Percentiles rank a stretch among this genome's conserved stretches.
phyloP scores from a whole-genome alignment of 2,888 invertebrate genomes.

The Pediacus dermestoides region DNA sequence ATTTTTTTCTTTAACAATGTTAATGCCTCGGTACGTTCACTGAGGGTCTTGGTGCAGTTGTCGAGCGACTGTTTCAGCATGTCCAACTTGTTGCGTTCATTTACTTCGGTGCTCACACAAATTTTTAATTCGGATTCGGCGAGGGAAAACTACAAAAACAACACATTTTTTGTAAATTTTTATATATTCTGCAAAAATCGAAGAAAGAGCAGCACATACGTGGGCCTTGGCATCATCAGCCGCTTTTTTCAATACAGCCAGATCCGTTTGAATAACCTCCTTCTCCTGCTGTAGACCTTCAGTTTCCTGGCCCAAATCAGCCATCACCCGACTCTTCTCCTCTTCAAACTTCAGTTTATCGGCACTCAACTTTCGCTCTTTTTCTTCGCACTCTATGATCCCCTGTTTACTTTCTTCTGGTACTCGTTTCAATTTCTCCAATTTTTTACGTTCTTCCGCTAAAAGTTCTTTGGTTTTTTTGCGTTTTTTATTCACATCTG shows the following conservation, averaged over 20 bases:
- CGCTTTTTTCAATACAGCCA: conserved; percentile 65
- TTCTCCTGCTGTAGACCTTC: conserved; percentile 68
- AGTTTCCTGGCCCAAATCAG: conserved; percentile 64
- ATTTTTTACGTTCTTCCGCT: conserved; percentile 63
- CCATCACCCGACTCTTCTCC: conserved; percentile 59
- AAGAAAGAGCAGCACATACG: conserved; percentile 34
- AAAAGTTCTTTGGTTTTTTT: conserved; percentile 70
- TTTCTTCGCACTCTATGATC: conserved; percentile 53
- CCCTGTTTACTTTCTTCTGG: conserved; percentile 67
- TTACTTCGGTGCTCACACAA: conserved; percentile 63
- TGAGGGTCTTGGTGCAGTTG: conserved; percentile 47
- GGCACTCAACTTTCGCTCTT: conserved; percentile 53
- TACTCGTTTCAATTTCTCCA: conserved; percentile 60
- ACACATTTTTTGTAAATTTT: conserved; percentile 8
- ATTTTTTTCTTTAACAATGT: conserved; percentile 51
- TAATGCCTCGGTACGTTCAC: conserved; percentile 48
- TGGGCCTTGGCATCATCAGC: conserved; percentile 69
- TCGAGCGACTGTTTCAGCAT: conserved; percentile 52
- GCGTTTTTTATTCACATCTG: conserved; percentile 67
- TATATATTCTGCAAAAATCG: neutral
- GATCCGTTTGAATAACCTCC: conserved; percentile 62
- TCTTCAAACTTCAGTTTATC: conserved; percentile 58
- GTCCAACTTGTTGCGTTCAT: conserved; percentile 63
- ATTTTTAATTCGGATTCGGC: conserved; percentile 79
- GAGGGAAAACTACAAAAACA: conserved; percentile 47